Conservation (phyloP, 2,797 vertebrate species). For the Falco naumanni region DNA sequence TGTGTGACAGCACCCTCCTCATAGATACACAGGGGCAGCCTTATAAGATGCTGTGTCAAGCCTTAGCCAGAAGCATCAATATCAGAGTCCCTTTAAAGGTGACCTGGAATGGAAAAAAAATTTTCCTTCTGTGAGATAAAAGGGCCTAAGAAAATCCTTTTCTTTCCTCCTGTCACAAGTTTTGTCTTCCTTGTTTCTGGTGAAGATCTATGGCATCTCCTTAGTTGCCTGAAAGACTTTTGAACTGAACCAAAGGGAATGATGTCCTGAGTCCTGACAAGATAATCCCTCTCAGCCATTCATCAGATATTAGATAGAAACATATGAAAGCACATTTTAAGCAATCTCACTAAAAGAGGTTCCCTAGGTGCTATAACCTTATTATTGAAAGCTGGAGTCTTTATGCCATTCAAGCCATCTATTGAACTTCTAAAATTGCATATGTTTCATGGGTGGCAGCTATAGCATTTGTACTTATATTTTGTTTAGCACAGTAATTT, state of each 20-base stretch:
- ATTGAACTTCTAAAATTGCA: background rate
- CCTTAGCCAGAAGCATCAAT: background rate
- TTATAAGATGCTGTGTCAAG: background rate
- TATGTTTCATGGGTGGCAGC: background rate
- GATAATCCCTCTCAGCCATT: background rate
- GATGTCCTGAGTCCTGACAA: background rate
- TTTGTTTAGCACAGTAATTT: background rate
- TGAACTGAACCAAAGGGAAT: background rate
- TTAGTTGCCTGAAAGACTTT: background rate
- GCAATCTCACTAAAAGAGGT: background rate
- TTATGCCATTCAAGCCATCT: background rate
- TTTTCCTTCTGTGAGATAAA: background rate
- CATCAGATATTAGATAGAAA: background rate
- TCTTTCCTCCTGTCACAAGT: background rate
- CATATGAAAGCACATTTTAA: background rate
- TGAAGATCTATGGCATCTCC: background rate
- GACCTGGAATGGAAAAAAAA: background rate
- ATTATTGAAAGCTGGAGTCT: background rate
- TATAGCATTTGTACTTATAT: background rate
- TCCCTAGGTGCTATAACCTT: background rate
- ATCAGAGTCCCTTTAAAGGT: background rate
- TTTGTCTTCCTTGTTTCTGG: background rate
- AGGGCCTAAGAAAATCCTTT: background rate
- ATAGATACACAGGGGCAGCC: background rate
- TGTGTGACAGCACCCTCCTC: background rate